Conservation (phyloP, 2,797 vertebrate genomes). For the Triplophysa bombifrons region DNA sequence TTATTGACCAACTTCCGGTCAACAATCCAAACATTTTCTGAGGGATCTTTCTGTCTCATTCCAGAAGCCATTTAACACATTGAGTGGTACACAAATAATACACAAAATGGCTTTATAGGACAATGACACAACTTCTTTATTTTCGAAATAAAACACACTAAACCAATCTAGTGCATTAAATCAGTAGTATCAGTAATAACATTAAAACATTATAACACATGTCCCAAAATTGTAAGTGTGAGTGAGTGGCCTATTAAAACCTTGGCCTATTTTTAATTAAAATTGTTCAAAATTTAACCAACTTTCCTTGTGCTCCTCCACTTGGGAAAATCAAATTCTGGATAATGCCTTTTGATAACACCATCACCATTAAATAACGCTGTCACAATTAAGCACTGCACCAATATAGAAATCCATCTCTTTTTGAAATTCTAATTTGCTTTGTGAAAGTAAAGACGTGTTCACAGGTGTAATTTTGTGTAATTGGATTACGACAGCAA, state of each 20-base stretch:
- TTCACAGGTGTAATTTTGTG: neutral
- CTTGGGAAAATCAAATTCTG: neutral
- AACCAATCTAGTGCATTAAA: neutral
- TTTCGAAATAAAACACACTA: neutral
- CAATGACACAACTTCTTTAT: neutral
- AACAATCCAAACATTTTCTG: too few species aligned
- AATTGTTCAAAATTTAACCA: neutral
- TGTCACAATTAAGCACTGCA: neutral
- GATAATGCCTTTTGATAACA: neutral
- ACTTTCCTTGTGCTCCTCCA: neutral
- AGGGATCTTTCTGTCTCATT: too few species aligned
- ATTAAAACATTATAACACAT: neutral
- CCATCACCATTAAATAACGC: conserved; percentile 4
- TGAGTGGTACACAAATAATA: too few species aligned
- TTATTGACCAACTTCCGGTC: too few species aligned
- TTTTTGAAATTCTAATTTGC: neutral
- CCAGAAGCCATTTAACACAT: too few species aligned
- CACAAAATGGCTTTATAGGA: too few species aligned
- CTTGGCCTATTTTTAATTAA: neutral
- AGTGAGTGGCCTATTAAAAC: neutral
- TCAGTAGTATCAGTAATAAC: neutral
- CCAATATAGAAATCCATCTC: neutral
- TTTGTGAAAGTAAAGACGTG: neutral
- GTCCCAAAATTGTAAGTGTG: neutral
- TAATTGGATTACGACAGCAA: neutral